Evolutionary conservation across 2,888 invertebrate species (phyloP).

Genomic region (Perizoma flavofasciatum): DNA sequence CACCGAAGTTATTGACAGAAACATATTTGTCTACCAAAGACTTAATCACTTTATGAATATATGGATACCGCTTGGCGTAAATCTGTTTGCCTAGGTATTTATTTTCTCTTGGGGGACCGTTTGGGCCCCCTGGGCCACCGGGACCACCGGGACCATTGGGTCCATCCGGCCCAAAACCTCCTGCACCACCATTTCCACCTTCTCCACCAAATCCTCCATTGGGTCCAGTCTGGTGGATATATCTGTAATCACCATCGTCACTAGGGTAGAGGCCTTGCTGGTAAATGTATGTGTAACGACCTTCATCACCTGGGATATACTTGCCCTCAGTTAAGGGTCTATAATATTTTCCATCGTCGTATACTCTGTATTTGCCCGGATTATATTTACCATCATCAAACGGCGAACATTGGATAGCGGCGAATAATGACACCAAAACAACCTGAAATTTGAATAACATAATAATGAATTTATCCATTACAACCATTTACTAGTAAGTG

Average conservation of each 20-base stretch:
- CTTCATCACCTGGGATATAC: slow-evolving; percentile 81
- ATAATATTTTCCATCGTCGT: slow-evolving; percentile 74
- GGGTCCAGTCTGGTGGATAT: slow-evolving; percentile 72
- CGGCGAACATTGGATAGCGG: slow-evolving; percentile 55
- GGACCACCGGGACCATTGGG: slow-evolving; percentile 41
- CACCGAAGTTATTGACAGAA: slow-evolving; percentile 58
- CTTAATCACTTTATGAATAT: slow-evolving; percentile 65
- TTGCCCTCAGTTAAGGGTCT: slow-evolving; percentile 75
- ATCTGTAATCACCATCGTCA: slow-evolving; percentile 78
- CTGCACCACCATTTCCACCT: slow-evolving; percentile 46
- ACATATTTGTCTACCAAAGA: slow-evolving; percentile 64
- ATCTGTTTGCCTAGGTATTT: slow-evolving; percentile 63
- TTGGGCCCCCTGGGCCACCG: slow-evolving; percentile 40
- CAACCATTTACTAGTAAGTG: too few species aligned
- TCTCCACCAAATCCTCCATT: slow-evolving; percentile 57
- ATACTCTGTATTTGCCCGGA: slow-evolving; percentile 57
- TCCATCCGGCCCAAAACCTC: slow-evolving; percentile 39
- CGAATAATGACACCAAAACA: slow-evolving; percentile 51
- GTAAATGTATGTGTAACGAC: slow-evolving; percentile 78
- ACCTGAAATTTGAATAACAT: slow-evolving; percentile 52
- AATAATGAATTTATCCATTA: not conserved
- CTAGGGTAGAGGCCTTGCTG: slow-evolving; percentile 61
- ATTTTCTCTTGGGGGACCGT: slow-evolving; percentile 46
- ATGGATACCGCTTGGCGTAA: slow-evolving; percentile 70
- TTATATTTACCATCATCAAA: slow-evolving; percentile 67